A percentile compares a stretch with the other conserved stretches of the same genome.
Conservation (phyloP, 2,797 vertebrate genomes). For the Premnoplex brunnescens region DNA sequence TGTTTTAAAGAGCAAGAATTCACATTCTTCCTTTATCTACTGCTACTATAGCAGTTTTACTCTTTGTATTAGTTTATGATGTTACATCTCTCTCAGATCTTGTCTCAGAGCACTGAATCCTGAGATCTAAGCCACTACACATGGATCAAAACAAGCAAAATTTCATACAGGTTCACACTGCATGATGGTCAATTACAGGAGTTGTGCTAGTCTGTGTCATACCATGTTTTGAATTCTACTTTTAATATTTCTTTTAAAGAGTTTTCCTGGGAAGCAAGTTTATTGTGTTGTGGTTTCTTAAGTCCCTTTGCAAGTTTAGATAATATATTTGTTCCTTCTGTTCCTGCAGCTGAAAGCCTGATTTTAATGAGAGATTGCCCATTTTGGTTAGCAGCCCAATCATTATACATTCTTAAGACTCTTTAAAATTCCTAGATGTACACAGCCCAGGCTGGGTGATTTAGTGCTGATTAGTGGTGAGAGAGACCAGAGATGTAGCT, state of each 20-base stretch:
- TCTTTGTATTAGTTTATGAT: background rate
- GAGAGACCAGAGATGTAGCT: background rate
- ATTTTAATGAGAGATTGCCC: background rate
- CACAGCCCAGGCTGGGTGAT: background rate
- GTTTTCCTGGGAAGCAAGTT: background rate
- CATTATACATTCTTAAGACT: background rate
- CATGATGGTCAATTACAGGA: background rate
- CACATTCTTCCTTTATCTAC: background rate
- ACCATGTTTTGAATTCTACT: background rate
- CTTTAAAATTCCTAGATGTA: constrained; percentile 39
- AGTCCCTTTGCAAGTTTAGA: background rate
- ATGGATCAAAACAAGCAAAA: background rate
- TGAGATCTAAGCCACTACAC: background rate
- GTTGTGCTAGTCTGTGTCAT: background rate
- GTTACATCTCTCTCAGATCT: background rate
- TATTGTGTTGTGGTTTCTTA: background rate
- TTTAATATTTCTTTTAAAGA: background rate
- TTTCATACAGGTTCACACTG: background rate
- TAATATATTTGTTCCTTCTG: background rate
- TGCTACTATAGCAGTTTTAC: background rate
- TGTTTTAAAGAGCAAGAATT: background rate
- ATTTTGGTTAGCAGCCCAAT: background rate
- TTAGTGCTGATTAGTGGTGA: background rate
- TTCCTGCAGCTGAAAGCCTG: background rate
- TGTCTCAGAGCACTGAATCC: background rate